Conservation (phyloP, 2,797 vertebrate species). For the Cynopterus sphinx region DNA sequence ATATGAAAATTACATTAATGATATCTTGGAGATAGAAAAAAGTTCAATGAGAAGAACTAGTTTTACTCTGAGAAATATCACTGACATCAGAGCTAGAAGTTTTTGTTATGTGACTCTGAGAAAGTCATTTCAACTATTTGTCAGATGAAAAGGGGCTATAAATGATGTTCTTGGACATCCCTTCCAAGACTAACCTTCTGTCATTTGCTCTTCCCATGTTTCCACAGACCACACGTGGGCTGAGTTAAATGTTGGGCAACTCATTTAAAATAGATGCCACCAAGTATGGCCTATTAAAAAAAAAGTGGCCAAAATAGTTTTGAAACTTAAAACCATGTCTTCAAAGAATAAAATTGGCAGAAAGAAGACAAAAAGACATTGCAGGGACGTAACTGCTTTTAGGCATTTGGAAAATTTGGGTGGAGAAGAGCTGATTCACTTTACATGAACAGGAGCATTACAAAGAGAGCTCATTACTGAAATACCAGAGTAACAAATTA, state of each 20-base stretch:
- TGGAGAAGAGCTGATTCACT: neutral
- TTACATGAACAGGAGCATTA: neutral
- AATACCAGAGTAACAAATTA: neutral
- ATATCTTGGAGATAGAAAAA: neutral
- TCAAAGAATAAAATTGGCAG: neutral
- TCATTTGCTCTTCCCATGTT: neutral
- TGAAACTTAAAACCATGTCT: neutral
- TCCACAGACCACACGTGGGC: neutral
- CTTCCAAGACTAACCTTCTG: neutral
- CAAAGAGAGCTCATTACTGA: neutral
- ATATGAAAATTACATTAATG: neutral
- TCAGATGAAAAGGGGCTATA: neutral
- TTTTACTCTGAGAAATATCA: neutral
- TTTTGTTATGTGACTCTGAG: neutral
- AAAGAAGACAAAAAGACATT: neutral
- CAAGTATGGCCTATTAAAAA: neutral
- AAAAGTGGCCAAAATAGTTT: neutral
- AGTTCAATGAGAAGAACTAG: neutral
- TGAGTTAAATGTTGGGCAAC: neutral
- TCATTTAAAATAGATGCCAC: neutral
- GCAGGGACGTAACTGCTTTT: neutral
- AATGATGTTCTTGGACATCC: neutral
- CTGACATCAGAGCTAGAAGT: neutral
- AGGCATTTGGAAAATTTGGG: neutral
- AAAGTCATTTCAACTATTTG: neutral